Evolutionary conservation across 2,797 vertebrate species (phyloP).

Genomic region (Varecia variegata): DNA sequence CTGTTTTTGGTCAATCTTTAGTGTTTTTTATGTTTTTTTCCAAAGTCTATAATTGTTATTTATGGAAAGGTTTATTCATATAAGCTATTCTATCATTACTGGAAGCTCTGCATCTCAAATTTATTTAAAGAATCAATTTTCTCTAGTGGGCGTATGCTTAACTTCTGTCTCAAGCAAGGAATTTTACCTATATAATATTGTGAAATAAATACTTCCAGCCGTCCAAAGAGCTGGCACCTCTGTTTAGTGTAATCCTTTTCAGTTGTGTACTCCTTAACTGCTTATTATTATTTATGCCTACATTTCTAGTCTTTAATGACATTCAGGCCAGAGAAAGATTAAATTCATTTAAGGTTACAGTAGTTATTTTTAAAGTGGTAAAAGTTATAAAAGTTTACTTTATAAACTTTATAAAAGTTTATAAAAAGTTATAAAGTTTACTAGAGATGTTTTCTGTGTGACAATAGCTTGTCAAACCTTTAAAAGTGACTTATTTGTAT

Average conservation of each 20-base stretch:
- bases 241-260: background rate
- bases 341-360: background rate
- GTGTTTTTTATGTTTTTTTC: background rate
- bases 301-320: background rate
- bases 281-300: background rate
- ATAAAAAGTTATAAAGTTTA: background rate
- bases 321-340: background rate
- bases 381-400: background rate
- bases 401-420: too few relatives aligned
- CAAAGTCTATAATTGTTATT: background rate
- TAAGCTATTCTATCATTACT: background rate
- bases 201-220: background rate
- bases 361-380: background rate
- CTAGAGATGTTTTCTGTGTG: background rate
- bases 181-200: background rate
- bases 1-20: background rate
- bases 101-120: background rate
- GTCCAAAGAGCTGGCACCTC: background rate
- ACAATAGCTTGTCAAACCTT: background rate
- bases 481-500: background rate
- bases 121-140: slow-evolving; percentile 28
- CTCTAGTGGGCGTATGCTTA: background rate
- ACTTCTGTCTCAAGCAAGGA: background rate
- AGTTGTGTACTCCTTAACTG: background rate
- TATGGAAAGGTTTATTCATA: background rate